These are phyloP conservation scores for Xiphias gladius DNA, from an alignment of 2,113 vertebrate species.

Conservation along the genomic window DNA sequence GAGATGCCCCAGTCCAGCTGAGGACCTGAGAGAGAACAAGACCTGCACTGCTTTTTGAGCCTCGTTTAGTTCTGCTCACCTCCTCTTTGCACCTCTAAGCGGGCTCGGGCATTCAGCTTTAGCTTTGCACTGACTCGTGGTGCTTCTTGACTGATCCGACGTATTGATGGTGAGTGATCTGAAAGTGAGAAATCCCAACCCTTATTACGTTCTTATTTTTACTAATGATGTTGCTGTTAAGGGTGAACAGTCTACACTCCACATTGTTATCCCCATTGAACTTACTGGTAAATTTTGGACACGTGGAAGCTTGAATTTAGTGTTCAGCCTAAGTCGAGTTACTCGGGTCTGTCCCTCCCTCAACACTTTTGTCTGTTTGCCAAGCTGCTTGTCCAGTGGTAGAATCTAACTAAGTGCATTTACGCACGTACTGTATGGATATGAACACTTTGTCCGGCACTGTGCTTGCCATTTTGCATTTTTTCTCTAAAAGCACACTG, in stretches of 20 bases:
- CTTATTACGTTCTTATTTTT: background rate
- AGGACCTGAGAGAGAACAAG: slow-evolving; percentile 47
- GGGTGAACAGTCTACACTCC: background rate
- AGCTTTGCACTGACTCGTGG: background rate
- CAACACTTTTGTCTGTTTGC: too few species aligned
- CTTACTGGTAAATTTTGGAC: background rate
- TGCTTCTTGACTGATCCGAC: slow-evolving; percentile 22
- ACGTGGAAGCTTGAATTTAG: too few species aligned
- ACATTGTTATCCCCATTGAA: background rate
- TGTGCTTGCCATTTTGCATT: too few species aligned
- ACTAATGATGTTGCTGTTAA: background rate
- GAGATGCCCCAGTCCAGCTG: slow-evolving; percentile 38
- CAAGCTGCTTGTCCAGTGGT: too few species aligned
- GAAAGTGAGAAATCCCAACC: background rate
- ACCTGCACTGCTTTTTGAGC: slow-evolving; percentile 21
- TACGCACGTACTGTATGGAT: too few species aligned
- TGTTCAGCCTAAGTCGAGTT: too few species aligned
- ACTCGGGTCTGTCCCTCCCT: too few species aligned
- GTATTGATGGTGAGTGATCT: background rate
- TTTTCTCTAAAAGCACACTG: too few species aligned
- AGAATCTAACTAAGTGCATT: too few species aligned
- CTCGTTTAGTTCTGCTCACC: slow-evolving; percentile 28
- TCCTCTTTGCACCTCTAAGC: slow-evolving; percentile 23
- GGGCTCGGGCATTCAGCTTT: background rate
- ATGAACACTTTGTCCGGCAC: too few species aligned